Evolutionary conservation across 2,113 vertebrate species (phyloP), one percentile per base, ranked within the genome.

Genomic region (Micronycteris hirsuta): DNA sequence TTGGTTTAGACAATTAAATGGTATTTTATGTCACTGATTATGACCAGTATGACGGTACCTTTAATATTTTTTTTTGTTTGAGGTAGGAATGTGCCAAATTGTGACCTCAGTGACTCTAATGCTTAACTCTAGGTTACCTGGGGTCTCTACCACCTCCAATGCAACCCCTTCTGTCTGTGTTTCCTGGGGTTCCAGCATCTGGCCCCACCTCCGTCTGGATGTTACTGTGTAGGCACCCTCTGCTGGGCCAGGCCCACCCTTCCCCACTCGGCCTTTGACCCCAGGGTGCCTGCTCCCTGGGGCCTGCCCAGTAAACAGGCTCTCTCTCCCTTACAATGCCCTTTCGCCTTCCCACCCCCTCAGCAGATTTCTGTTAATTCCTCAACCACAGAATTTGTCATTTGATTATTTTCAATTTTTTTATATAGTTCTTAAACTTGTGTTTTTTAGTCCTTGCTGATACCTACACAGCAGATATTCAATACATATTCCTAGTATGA

Each of bases 191-290:
- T 13, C 43, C 31, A 16, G n/a, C 45, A 5, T 45, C 19, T 45
- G 14, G 2, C 22, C 49, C 43, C 16, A 1, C 10, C 52, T 41
- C 0, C 3, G 12, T 13, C 52, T 61, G 4, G 16, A 6, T 4
- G 52, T 81, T 22, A 2, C n/a, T 16, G 33, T 17, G 2, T 0
- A 8, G 19, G 7, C 14, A 20, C 16, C 14, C n/a, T 15, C 16
- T 77, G 47, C 12, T 28, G 15, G 26, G 10, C 26, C 4, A 47
- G 49, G 61, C 15, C 2, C 24, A 0, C 13, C n/a, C 3, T 16
- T 19, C 41, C 5, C 16, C 6, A 1, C 12, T 1, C 31, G 22
- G 12, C 28, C 26, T 52, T 52, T 1, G 5, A 0, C 7, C 7
- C 36, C 10, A 0, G 9, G 4, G 19, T 28, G 0, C 4, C 7